Conservation (phyloP, 1,140 invertebrate species). For the Sycophila sp. region DNA sequence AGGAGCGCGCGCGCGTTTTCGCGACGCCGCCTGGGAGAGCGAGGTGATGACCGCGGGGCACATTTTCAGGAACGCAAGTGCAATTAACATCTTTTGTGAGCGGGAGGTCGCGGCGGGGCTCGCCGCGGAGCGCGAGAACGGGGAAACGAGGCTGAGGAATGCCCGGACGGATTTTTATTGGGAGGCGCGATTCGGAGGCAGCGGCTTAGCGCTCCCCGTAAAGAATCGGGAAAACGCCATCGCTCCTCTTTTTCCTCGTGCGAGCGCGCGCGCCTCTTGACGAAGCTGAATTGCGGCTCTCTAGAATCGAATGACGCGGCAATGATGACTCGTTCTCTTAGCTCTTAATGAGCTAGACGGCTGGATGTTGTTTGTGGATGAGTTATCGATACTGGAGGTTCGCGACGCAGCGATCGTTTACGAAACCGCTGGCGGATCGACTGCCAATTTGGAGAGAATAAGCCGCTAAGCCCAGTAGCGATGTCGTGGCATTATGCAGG, state of each 20-base stretch:
- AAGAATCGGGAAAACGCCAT: neutral
- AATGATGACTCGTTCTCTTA: conserved; percentile 30
- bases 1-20: neutral
- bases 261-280: neutral
- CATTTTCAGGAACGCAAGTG: neutral
- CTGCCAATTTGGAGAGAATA: too few relatives aligned
- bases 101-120: neutral
- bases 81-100: conserved; percentile 22
- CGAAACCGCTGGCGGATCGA: neutral
- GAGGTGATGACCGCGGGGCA: neutral
- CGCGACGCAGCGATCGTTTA: conserved; percentile 24
- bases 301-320: conserved; percentile 20
- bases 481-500: too few relatives aligned
- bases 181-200: too few relatives aligned
- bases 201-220: too few relatives aligned
- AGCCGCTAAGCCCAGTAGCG: too few relatives aligned
- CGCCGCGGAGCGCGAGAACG: neutral
- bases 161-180: too few relatives aligned
- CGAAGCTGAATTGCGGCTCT: neutral
- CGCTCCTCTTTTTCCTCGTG: neutral
- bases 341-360: conserved; percentile 27
- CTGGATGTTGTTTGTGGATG: conserved; percentile 26
- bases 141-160: neutral
- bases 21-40: neutral
- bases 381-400: conserved; percentile 28